Evolutionary conservation across 2,797 vertebrate genomes (phyloP), one percentile per base, ranked within the genome.

Genomic region (Nasua narica): DNA sequence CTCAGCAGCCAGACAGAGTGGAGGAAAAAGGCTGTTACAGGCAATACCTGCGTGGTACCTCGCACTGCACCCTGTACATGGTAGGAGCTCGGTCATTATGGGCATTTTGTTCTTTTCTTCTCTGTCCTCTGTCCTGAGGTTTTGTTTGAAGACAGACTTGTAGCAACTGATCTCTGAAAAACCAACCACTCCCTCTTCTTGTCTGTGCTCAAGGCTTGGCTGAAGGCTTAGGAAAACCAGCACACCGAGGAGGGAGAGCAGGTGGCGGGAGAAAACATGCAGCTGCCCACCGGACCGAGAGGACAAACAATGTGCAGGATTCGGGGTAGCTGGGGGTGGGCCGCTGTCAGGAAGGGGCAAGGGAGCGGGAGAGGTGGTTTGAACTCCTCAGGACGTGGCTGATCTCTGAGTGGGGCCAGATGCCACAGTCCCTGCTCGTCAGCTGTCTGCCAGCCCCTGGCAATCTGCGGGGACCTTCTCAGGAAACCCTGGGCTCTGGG

Each of bases 391-490:
- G 72, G 77, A 88, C 76, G 72, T 83, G 91, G 85, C 87, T 3
- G 58, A 67, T 83, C 92, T 95, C 87, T 18, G 0, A 90, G 82
- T 0, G 0, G 97, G 86, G 77, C 90, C 95, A 95, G 84, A 62
- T 76, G 90, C 84, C 72, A n/a, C n/a, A 60, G 67, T n/a, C 74
- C 90, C 88, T 83, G 76, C 96, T 97, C 96, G 92, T 82, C 54
- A 91, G 67, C 81, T 83, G 27, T 60, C 90, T 92, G 40, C 91
- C 65, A 90, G 93, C 29, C 89, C 74, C 60, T 69, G 74, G 62
- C 0, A 0, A 93, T 82, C 84, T 56, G 58, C 81, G 50, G 93
- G 84, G 95, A 95, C 82, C 35, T 72, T 85, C 90, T 86, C 87
- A 93, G 91, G 72, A 97, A 97, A 93, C 46, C 37, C 4, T 46